Evolutionary conservation across 2,888 invertebrate species (phyloP).

Genomic region (Monoplex corrugatus): DNA sequence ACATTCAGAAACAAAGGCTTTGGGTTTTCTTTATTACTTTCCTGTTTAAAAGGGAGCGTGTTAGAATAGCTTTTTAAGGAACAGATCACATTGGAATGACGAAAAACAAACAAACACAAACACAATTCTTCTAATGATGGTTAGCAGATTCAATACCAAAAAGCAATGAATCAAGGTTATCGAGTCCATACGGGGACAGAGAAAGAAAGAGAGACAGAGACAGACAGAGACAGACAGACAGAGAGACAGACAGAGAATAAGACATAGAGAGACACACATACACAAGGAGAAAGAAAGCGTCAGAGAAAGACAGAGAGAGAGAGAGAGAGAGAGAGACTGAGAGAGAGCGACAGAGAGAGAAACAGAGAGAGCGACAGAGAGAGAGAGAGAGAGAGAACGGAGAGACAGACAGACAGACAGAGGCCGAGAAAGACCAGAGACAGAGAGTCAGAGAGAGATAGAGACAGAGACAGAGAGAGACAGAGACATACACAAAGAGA

Average conservation of each 20-base stretch:
- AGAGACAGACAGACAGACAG: background rate
- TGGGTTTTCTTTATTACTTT: too few species aligned
- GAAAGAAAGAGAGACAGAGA: background rate
- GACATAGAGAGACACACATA: background rate
- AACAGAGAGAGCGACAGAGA: background rate
- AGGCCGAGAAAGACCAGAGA: too few species aligned
- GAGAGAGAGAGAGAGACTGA: background rate
- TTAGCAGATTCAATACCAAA: too few species aligned
- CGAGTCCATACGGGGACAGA: background rate
- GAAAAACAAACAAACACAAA: too few species aligned
- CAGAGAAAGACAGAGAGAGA: background rate
- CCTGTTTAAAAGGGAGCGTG: too few species aligned
- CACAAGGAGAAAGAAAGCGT: background rate
- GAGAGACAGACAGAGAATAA: background rate
- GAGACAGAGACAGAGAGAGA: background rate
- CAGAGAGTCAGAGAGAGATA: too few species aligned
- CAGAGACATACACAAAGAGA: too few species aligned
- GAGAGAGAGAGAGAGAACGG: background rate
- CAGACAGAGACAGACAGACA: background rate
- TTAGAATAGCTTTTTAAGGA: too few species aligned
- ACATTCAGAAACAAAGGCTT: too few species aligned
- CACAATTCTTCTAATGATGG: too few species aligned
- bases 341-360: background rate
- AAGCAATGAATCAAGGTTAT: too few species aligned
- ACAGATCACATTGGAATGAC: too few species aligned